Base-by-base conservation (phyloP, 1,140 invertebrate genomes). In the Hypsibius dujardini region DNA sequence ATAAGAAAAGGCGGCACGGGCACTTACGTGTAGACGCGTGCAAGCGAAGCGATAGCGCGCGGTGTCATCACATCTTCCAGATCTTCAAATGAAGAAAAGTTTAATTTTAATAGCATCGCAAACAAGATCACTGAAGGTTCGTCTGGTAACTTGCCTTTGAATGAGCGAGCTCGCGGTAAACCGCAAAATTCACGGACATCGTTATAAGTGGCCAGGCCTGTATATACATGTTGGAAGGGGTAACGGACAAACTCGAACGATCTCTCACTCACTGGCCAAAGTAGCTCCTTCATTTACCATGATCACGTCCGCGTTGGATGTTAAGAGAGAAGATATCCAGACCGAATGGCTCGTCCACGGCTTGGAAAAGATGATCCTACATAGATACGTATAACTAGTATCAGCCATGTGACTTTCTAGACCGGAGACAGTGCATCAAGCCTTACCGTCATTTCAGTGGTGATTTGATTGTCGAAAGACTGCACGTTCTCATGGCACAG, bases 341-440 rank as follows among this genome's bases (percentile, higher is more conserved):
- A 0, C 90, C 90, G 79, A 90, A 90, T 1, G 88, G 88, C 75
- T 87, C 89, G 67, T 85, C 86, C 47, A 85, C 85, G 74, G 90
- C 87, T 79, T 95, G 90, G 76, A 95, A 94, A 40, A 98, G 79
- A 80, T 95, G 92, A 80, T 94, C 93, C 0, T 90, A 92, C 1
- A 28, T 28, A 28, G 28, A 28, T 28, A 28, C 28, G 28, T 28
- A 28, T 28, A 28, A 28, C 28, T 28, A 28, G 28, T 28, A 28
- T 28, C 28, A 28, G 28, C 28, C 28, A 28, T 28, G 28, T 28
- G 28, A 28, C 28, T 28, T 28, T 28, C 28, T 28, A 28, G 28
- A 28, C 28, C 28, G 28, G 28, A 28, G 28, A 28, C 28, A 28
- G 28, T 28, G 0, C 28, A 28, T 28, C 28, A 28, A 28, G 28